These are phyloP conservation scores for Dromococcyx pavoninus DNA, from an alignment of 2,797 vertebrate genomes.

Conservation along the genomic window DNA sequence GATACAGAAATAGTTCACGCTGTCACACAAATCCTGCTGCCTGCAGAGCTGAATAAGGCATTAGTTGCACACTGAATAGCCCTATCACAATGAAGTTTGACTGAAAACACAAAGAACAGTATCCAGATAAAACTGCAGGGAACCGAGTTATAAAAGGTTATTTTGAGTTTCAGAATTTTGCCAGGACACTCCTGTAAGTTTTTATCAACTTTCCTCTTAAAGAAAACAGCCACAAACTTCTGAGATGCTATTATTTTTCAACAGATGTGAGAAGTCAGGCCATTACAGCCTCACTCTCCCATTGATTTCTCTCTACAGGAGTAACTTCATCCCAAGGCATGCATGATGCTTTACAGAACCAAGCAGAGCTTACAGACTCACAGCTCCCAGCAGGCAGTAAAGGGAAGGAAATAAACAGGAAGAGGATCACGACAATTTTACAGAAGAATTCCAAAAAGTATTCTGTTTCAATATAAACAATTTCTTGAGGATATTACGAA, in stretches of 20 bases:
- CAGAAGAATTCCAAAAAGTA: background rate
- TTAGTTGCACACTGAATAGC: background rate
- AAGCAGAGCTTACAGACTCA: background rate
- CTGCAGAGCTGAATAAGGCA: background rate
- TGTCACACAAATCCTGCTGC: background rate
- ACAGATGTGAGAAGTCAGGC: background rate
- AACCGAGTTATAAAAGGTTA: background rate
- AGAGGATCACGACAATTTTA: background rate
- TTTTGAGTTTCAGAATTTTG: background rate
- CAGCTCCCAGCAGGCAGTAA: background rate
- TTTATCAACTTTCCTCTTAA: background rate
- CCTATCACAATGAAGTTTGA: background rate
- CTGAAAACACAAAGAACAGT: background rate
- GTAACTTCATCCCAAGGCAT: background rate
- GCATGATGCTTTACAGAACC: background rate
- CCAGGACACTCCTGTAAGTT: background rate
- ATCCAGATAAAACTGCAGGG: background rate
- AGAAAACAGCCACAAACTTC: background rate
- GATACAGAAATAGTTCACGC: background rate
- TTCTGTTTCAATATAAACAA: background rate
- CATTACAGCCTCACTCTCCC: background rate
- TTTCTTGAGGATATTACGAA: background rate
- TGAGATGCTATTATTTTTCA: background rate
- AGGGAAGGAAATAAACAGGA: background rate
- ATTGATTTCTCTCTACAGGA: background rate